Percentiles rank a stretch among this genome's conserved stretches.
These are phyloP conservation scores for Meandrusa payeni DNA, from an alignment of 2,888 invertebrate species.

Conservation along the genomic window DNA sequence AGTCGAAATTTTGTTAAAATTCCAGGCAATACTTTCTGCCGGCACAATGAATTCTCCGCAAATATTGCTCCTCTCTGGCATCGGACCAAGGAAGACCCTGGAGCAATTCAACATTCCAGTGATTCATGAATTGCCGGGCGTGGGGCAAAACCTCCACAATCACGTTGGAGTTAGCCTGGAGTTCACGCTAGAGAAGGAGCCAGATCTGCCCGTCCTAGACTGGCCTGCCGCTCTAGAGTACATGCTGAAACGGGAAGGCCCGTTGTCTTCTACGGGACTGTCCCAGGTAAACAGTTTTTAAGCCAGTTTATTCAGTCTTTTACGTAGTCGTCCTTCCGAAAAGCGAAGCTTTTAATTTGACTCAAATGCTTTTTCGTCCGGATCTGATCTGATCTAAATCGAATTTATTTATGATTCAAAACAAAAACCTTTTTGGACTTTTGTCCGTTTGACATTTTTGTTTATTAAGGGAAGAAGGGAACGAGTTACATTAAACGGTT, in stretches of 20 bases:
- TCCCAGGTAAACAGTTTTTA: conserved; percentile 79
- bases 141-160: conserved; percentile 85
- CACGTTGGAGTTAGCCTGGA: conserved; percentile 83
- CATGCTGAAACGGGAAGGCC: conserved; percentile 80
- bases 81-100: conserved; percentile 83
- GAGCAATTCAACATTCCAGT: conserved; percentile 80
- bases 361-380: no score
- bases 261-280: conserved; percentile 83
- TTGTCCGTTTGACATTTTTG: no score
- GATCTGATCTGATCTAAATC: no score
- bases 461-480: no score
- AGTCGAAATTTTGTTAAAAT: not conserved
- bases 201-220: conserved; percentile 76
- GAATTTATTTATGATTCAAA: no score
- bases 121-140: conserved; percentile 83
- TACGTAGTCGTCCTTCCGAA: no score
- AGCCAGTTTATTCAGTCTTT: no score
- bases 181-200: conserved; percentile 75
- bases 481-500: no score
- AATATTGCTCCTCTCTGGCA: conserved; percentile 83
- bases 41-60: conserved; percentile 86
- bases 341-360: no score
- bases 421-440: no score
- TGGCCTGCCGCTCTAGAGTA: conserved; percentile 84
- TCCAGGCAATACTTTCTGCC: conserved; percentile 79